phyloP scores from a whole-genome alignment of 2,888 invertebrate species.

The Eristalis intricaria region DNA sequence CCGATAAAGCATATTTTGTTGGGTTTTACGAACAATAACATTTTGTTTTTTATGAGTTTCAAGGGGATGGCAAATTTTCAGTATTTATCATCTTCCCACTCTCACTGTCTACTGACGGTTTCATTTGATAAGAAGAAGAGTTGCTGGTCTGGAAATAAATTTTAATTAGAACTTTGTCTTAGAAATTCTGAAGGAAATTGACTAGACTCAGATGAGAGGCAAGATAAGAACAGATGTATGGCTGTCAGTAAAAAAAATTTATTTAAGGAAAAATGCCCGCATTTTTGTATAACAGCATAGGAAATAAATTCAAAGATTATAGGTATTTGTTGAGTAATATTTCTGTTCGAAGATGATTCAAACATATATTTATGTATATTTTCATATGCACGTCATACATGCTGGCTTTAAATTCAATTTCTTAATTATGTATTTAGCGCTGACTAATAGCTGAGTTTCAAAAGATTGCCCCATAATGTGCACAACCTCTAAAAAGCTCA shows the following conservation, averaged over 20 bases:
- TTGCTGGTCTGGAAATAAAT: slow-evolving; percentile 48
- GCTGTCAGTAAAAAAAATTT: not conserved
- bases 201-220: not conserved
- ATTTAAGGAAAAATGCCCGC: not conserved
- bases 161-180: slow-evolving; percentile 67
- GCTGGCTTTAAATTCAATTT: not conserved
- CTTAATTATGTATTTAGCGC: no score
- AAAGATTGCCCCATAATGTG: not conserved
- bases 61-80: not conserved
- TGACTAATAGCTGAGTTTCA: not conserved
- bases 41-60: slow-evolving; percentile 21
- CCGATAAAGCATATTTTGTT: slow-evolving; percentile 55
- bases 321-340: no score
- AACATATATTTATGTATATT: not conserved
- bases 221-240: not conserved
- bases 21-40: slow-evolving; percentile 42
- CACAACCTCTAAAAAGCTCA: not conserved
- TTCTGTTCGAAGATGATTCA: no score
- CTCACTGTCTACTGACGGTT: slow-evolving; percentile 52
- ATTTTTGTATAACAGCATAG: not conserved
- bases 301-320: not conserved
- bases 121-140: slow-evolving; percentile 57
- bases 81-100: not conserved
- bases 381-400: not conserved
- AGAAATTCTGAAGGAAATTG: slow-evolving; percentile 13